Evolutionary conservation across 2,888 invertebrate species (phyloP), one percentile per base, ranked within the genome.

Genomic region (Tethea ocularis): DNA sequence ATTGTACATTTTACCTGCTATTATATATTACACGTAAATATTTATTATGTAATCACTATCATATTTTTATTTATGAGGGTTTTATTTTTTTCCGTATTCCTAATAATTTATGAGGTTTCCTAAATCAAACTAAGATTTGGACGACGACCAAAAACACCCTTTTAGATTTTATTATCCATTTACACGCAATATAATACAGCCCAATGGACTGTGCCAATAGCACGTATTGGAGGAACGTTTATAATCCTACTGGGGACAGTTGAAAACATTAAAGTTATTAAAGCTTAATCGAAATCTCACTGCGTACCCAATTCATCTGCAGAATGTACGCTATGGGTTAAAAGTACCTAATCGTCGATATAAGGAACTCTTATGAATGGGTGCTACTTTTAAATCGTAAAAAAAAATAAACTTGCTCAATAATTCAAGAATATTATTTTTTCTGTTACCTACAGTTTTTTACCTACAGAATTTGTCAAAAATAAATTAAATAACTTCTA

Each of bases 61-160:
- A 41, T 5, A 41, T 17, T 6, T 41, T n/a, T 41, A 17, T 41
- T 0, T 17, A 15, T n/a, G 41, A 41, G 17, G 4, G 17, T 15
- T 10, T 20, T 46, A 20, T 20, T 10, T 20, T 46, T 46, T 46
- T 46, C n/a, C 20, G 1, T 17, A 41, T 1, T 41, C 17, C 5
- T n/a, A 41, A 41, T 41, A 7, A 41, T 41, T 41, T 41, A 41
- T 41, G 17, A 17, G n/a, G n/a, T 17, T 46, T 46, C 46, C 46
- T 46, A 46, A 46, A 46, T 46, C 46, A 46, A 20, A 46, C 46
- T 46, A 46, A 46, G 20, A 46, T 46, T 46, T 46, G 46, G 46
- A 46, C 46, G 46, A 20, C 17, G 46, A 46, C 46, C 46, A 46
- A 46, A 41, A 46, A 46, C 46, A 20, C 20, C 20, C 46, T 46